These are phyloP conservation scores for Machaerirhynchus nigripectus DNA, from an alignment of 2,113 vertebrate species.

Conservation along the genomic window DNA sequence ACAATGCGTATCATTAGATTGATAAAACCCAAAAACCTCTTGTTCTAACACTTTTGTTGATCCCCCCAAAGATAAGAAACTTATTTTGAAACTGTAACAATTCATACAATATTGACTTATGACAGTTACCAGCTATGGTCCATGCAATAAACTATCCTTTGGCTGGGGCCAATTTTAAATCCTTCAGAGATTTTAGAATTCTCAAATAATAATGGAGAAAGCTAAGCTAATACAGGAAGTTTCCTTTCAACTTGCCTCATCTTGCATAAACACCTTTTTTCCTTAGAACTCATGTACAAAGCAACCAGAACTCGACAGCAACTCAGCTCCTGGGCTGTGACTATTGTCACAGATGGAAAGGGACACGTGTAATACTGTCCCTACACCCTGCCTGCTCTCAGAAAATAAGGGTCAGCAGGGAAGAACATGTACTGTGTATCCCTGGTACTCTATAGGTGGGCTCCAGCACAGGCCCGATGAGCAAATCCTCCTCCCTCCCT, in stretches of 20 bases:
- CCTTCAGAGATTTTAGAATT: neutral
- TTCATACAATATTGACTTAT: neutral
- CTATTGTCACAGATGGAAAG: neutral
- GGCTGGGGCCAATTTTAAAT: neutral
- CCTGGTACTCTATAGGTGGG: rapidly evolving
- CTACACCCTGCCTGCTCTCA: neutral
- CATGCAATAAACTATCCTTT: neutral
- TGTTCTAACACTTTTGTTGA: neutral
- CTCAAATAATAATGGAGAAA: neutral
- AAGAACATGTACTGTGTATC: neutral
- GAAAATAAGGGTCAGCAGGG: neutral
- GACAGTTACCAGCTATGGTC: neutral
- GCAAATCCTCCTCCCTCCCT: neutral
- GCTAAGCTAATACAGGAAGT: neutral
- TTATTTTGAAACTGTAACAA: neutral
- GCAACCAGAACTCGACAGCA: neutral
- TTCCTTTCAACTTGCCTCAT: neutral
- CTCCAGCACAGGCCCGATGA: neutral
- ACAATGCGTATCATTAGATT: neutral
- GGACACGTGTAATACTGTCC: rapidly evolving
- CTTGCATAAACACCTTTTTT: neutral
- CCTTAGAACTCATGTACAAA: neutral
- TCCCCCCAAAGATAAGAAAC: neutral
- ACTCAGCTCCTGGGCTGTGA: neutral
- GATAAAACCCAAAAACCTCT: neutral